Base-by-base conservation (phyloP, 2,888 invertebrate species). In the Cheilosia urbana region DNA sequence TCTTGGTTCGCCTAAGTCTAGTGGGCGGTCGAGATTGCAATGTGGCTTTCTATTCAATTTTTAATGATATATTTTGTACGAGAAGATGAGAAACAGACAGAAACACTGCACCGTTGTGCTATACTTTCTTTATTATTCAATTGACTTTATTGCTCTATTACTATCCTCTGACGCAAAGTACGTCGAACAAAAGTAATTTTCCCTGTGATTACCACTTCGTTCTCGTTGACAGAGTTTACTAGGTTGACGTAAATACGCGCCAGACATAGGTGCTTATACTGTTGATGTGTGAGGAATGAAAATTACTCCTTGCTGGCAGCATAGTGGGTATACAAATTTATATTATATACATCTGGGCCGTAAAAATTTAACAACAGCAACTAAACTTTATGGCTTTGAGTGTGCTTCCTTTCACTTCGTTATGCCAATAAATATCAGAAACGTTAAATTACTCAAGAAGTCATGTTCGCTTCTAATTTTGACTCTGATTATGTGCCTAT, bases 11-110 rank as follows among this genome's bases (percentile, higher is more conserved):
- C 21, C 45, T 63, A 24, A 27, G 77, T 71, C 71, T 72, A 68
- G 30, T 62, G 47, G 71, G 19, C 30, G 24, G 53, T 72, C 55
- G 55, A 60, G 57, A 55, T 68, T 73, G 66, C 66, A 55, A 42
- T 60, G 55, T 60, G 66, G 55, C 19, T 55, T 47, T 34, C 21
- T 49, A 47, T 76, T 65, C 24, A 58, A 34, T 76, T 76, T 82
- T 82, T 65, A 71, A 71, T 82, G 65, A 19, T 40, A 40, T n/a
- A 15, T 69, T 51, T 63, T 42, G 57, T 55, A 27, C 19, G 34
- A 17, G 58, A 19, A 37, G 37, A 19, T 17, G 37, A 17, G 49
- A 34, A 13, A 49, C 13, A 47, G 7, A 30, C 37, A 37, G 37
- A 37, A 13, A 11, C 40, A 11, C 51, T 19, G 9, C 24, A 51